Conservation (phyloP, 2,888 invertebrate species). For the Nephrotoma appendiculata region DNA sequence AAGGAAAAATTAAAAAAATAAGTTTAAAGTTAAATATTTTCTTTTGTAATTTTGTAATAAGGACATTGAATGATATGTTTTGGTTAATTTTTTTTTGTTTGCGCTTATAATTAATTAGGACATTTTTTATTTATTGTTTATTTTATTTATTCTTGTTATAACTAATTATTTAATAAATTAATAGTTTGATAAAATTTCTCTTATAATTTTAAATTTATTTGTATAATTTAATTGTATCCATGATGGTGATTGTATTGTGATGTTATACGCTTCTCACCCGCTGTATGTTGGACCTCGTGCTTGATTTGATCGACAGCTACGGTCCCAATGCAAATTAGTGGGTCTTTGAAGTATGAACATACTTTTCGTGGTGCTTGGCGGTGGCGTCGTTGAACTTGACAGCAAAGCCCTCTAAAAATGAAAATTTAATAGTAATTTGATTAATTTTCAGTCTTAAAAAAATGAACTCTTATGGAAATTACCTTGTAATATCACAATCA, state of each 20-base stretch:
- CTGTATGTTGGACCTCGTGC: constrained; percentile 57
- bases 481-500: constrained; percentile 64
- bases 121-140: neutral
- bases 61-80: constrained; percentile 14
- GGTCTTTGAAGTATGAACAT: constrained; percentile 86
- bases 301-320: constrained; percentile 51
- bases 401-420: constrained; percentile 57
- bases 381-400: constrained; percentile 73
- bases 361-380: constrained; percentile 74
- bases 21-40: neutral
- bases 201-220: constrained; percentile 6
- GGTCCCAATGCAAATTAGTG: constrained; percentile 73
- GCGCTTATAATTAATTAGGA: constrained; percentile 1
- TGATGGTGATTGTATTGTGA: constrained; percentile 34
- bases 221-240: neutral
- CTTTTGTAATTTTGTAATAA: constrained; percentile 13
- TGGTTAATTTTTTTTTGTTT: constrained; percentile 10
- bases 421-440: constrained; percentile 1
- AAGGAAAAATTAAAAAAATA: neutral
- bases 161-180: neutral
- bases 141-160: constrained; percentile 4
- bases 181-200: constrained; percentile 8
- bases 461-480: neutral
- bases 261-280: constrained; percentile 67
- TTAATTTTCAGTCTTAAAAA: neutral